Evolutionary conservation across 2,113 vertebrate species (phyloP), one percentile per base, ranked within the genome.

Genomic region (Castor canadensis): DNA sequence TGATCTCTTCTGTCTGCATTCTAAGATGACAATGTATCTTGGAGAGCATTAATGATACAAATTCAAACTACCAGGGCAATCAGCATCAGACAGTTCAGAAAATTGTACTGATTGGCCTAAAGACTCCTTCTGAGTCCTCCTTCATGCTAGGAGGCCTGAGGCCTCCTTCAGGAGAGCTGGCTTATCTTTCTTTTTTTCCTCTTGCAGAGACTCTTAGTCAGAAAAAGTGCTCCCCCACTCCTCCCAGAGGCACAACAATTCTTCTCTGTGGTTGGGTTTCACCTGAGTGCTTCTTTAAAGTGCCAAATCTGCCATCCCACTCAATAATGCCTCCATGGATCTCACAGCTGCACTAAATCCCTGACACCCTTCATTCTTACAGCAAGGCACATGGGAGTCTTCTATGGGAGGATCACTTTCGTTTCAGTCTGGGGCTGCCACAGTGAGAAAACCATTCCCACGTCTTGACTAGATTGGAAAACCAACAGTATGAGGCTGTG

Each of bases 1-100:
- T 96, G 97, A 95, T 95, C 95, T 95, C 96, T 96, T 85, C 93
- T 86, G 64, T 83, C 85, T 96, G 96, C 82, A 94, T 98, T 96
- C 96, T 97, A 95, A 96, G 94, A 97, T 97, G 97, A 97, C 96
- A 96, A 1, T 96, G 92, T 95, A 40, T 95, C 85, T 88, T 75
- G 77, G 92, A 69, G 82, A 89, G 64, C 32, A 13, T 95, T 98
- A 96, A 95, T 89, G 95, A 94, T 96, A 93, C 95, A 96, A 95
- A 97, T 97, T 96, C 96, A 92, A 88, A 95, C 88, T 90, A 96
- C 96, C 79, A 75, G 72, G 73, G 95, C 81, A 96, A 94, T 96
- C 97, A 95, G 85, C 82, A 82, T 91, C 47, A 87, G 94, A 96
- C 96, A 96, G 87, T 66, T 95, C 62, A 76, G 92, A 95, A 97